Evolutionary conservation across 2,797 vertebrate genomes (phyloP).

Genomic region (Morelia viridis): DNA sequence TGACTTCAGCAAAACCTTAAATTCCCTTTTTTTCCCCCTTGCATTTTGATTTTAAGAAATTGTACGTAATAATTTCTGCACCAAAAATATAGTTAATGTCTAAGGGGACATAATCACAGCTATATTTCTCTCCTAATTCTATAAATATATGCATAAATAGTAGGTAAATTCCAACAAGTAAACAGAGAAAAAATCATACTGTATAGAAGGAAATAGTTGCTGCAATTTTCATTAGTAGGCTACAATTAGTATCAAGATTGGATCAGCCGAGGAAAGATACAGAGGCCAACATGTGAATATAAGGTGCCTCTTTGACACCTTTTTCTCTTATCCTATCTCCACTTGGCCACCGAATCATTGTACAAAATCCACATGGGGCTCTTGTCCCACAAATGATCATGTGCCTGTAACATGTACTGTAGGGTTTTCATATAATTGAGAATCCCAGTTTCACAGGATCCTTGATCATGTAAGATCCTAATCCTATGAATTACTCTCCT

Average conservation of each 20-base stretch:
- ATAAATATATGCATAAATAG: background rate
- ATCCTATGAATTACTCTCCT: background rate
- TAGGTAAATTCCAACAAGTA: background rate
- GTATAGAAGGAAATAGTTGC: too few relatives aligned
- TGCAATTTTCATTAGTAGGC: background rate
- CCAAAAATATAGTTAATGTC: background rate
- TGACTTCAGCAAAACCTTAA: background rate
- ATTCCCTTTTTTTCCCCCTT: background rate
- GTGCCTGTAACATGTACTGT: background rate
- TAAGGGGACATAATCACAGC: background rate
- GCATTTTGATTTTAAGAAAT: slow-evolving; percentile 2
- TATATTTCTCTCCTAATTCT: background rate
- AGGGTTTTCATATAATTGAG: background rate
- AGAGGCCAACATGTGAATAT: background rate
- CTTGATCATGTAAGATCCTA: background rate
- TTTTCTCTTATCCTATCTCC: background rate
- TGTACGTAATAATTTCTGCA: background rate
- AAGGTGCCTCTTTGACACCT: background rate
- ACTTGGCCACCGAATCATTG: background rate
- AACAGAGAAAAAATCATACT: background rate
- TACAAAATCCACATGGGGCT: background rate
- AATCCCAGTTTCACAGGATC: background rate
- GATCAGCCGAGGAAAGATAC: background rate
- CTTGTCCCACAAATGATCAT: background rate
- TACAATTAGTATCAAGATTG: background rate